phyloP scores from a whole-genome alignment of 2,113 vertebrate species.

The Bubo scandiacus region DNA sequence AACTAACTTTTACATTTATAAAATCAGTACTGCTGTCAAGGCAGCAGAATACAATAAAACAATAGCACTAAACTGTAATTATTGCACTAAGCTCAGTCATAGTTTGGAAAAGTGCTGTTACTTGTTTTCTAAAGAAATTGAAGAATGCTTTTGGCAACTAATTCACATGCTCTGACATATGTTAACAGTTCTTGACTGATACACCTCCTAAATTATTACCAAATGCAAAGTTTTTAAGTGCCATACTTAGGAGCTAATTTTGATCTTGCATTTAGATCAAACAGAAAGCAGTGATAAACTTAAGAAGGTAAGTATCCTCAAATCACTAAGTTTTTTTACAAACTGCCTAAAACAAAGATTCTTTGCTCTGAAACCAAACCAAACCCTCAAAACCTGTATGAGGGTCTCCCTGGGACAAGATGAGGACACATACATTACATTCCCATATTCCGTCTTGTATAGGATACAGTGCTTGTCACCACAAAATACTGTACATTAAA shows the following conservation, averaged over 20 bases:
- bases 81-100: neutral
- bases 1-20: neutral
- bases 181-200: neutral
- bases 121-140: neutral
- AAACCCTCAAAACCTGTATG: neutral
- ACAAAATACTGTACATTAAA: neutral
- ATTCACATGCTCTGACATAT: neutral
- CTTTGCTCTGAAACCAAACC: neutral
- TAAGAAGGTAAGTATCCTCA: neutral
- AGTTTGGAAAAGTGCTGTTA: neutral
- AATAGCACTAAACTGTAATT: neutral
- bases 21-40: neutral
- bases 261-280: neutral
- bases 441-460: neutral
- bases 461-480: neutral
- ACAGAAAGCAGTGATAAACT: neutral
- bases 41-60: neutral
- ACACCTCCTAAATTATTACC: neutral
- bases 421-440: rapidly evolving
- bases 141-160: neutral
- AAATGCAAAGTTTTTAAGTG: too few relatives aligned
- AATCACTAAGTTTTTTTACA: neutral
- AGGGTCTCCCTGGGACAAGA: neutral
- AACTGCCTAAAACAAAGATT: neutral
- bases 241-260: neutral